These are phyloP conservation scores for Mormoops blainvillei DNA, from an alignment of 2,113 vertebrate species.

Conservation along the genomic window DNA sequence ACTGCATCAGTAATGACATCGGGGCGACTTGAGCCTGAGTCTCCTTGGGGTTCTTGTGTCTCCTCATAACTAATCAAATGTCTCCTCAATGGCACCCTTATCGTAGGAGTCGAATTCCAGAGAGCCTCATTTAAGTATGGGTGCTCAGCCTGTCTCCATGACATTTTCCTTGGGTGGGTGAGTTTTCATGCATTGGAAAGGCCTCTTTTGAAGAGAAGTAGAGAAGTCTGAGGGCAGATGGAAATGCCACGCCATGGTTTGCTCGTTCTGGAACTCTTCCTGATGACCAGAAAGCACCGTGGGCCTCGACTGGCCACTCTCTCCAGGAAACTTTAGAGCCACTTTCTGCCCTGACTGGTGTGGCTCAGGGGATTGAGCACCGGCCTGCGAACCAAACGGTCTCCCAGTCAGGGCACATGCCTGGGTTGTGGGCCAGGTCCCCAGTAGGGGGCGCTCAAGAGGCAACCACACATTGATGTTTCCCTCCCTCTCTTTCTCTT, in stretches of 20 bases:
- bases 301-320: not conserved
- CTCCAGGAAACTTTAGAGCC: not conserved
- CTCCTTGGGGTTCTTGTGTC: conserved; percentile 5
- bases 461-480: too few relatives aligned
- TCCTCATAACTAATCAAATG: conserved; percentile 22
- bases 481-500: too few relatives aligned
- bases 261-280: not conserved
- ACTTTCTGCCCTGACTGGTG: too few relatives aligned
- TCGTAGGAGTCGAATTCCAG: not conserved
- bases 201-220: not conserved
- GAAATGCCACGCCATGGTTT: not conserved
- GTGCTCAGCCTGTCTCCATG: not conserved
- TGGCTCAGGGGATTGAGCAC: too few relatives aligned
- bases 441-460: too few relatives aligned
- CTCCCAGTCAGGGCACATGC: too few relatives aligned
- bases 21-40: conserved; percentile 26
- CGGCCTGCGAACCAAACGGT: too few relatives aligned
- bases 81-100: not conserved
- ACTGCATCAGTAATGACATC: not conserved
- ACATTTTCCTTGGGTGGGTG: not conserved
- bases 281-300: not conserved
- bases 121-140: not conserved
- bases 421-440: too few relatives aligned
- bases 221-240: not conserved
- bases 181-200: not conserved